These are phyloP conservation scores for Apteryx mantelli DNA, from an alignment of 2,113 vertebrate genomes.

Conservation along the genomic window DNA sequence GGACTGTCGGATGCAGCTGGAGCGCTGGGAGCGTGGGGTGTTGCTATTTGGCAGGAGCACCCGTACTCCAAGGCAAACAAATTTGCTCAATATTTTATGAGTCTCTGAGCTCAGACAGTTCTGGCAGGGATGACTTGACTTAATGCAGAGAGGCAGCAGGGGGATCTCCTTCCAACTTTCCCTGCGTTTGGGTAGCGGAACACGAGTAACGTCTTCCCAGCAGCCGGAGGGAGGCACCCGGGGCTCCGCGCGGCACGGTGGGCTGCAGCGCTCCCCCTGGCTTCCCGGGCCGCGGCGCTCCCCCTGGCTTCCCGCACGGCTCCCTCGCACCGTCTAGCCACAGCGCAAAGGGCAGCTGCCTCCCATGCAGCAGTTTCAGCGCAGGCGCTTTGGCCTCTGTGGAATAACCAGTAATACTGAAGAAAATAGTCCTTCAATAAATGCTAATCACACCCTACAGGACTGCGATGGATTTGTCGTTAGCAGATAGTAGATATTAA, in stretches of 20 bases:
- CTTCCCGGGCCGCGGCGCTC: rapidly evolving
- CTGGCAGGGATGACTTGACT: not conserved
- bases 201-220: not conserved
- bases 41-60: not conserved
- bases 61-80: not conserved
- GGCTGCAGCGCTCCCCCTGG: rapidly evolving
- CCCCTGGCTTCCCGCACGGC: rapidly evolving
- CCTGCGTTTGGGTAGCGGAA: conserved; percentile 7
- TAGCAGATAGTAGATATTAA: not conserved
- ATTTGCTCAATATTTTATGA: conserved; percentile 30
- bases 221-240: not conserved
- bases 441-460: not conserved
- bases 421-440: not conserved
- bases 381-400: not conserved
- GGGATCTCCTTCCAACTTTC: conserved; percentile 1
- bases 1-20: not conserved
- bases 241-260: not conserved
- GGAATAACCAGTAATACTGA: not conserved
- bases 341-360: not conserved
- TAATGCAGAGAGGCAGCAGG: not conserved
- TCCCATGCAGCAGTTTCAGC: not conserved
- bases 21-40: not conserved
- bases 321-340: not conserved
- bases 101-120: not conserved
- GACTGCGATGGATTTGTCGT: not conserved